Evolutionary conservation across 2,797 vertebrate species (phyloP).

Genomic region (Neomorphus geoffroyi): DNA sequence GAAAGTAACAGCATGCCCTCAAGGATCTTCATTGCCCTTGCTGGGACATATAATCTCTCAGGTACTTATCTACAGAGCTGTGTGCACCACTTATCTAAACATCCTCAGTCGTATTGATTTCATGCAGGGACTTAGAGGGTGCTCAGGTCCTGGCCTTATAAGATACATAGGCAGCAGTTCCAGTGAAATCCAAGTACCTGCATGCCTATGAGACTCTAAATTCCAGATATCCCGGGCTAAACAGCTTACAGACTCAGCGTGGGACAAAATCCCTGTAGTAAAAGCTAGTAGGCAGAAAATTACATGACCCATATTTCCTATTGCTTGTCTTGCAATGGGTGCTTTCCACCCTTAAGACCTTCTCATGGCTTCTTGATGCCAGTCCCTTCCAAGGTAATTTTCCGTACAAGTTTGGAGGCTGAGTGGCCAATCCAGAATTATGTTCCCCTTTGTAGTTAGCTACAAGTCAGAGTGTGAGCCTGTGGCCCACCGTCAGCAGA

Average conservation of each 20-base stretch:
- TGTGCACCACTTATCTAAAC: neutral
- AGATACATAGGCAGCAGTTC: neutral
- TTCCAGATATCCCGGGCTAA: neutral
- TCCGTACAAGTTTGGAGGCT: neutral
- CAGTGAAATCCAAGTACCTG: neutral
- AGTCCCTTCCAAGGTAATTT: neutral
- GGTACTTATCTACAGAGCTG: neutral
- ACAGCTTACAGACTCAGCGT: neutral
- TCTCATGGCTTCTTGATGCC: neutral
- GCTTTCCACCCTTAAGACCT: neutral
- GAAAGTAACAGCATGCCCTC: neutral
- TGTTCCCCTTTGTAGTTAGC: neutral
- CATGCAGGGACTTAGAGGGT: neutral
- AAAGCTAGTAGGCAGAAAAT: neutral
- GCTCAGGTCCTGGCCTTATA: neutral
- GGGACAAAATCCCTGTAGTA: neutral
- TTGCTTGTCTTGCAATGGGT: neutral
- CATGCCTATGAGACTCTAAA: neutral
- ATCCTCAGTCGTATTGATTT: neutral
- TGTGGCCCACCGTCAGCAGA: neutral
- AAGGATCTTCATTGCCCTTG: neutral
- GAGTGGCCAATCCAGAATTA: neutral
- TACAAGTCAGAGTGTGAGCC: neutral
- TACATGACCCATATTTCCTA: neutral
- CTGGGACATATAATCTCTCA: neutral